Percentiles rank a stretch among this genome's conserved stretches.
Evolutionary conservation across 2,888 invertebrate genomes (phyloP).

Genomic region (Sinodicranocentrus sp.): DNA sequence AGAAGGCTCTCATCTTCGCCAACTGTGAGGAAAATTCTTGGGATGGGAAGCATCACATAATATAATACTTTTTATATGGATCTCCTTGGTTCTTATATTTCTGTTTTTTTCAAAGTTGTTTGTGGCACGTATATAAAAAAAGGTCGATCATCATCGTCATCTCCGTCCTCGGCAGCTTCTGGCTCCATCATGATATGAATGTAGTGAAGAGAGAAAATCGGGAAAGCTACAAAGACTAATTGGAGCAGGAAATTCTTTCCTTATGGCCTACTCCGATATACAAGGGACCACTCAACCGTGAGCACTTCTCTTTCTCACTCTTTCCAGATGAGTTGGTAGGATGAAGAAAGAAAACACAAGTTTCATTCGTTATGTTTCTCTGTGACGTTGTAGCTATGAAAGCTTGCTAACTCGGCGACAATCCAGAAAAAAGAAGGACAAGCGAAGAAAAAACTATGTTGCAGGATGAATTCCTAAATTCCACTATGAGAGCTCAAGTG

Average conservation of each 20-base stretch:
- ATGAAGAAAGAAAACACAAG: not conserved
- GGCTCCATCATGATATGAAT: not conserved
- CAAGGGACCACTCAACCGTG: slow-evolving; percentile 33
- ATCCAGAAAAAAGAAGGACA: too few relatives aligned
- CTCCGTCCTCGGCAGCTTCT: not conserved
- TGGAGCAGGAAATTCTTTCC: slow-evolving; percentile 52
- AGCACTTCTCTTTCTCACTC: slow-evolving; percentile 6
- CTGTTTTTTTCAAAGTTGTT: not conserved
- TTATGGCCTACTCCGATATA: slow-evolving; percentile 15
- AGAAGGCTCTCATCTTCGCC: not conserved
- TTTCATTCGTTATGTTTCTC: too few relatives aligned
- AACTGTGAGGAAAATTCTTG: not conserved
- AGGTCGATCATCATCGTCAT: slow-evolving; percentile 34
- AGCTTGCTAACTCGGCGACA: too few relatives aligned
- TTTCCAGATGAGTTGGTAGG: slow-evolving; percentile 24
- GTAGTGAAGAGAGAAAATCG: slow-evolving; percentile 6
- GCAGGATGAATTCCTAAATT: too few relatives aligned
- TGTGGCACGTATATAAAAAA: not conserved
- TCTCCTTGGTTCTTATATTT: not conserved
- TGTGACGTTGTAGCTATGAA: too few relatives aligned
- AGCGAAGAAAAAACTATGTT: too few relatives aligned
- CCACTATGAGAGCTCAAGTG: too few relatives aligned
- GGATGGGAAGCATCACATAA: not conserved
- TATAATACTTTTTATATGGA: not conserved
- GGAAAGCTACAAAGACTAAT: slow-evolving; percentile 46